Evolutionary conservation across 2,113 vertebrate species (phyloP).

Genomic region (Hiodon alosoides): DNA sequence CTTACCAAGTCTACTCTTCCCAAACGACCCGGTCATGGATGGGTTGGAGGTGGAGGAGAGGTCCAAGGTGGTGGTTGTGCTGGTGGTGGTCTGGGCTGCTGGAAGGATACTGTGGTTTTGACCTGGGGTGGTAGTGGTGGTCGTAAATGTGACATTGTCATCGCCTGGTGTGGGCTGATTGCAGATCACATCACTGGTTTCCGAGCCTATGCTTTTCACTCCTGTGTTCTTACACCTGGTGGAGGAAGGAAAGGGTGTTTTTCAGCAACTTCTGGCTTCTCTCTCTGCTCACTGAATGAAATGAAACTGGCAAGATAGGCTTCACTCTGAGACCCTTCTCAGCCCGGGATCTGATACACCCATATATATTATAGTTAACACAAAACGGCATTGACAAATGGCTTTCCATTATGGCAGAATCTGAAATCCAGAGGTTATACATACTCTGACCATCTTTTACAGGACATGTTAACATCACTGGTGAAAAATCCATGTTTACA

Average conservation of each 20-base stretch:
- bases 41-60: neutral
- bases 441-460: constrained; percentile 45
- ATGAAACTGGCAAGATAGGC: too few relatives aligned
- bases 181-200: constrained; percentile 33
- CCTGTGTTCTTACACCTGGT: constrained; percentile 41
- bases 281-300: too few relatives aligned
- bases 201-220: constrained; percentile 13
- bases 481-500: constrained; percentile 41
- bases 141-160: too few relatives aligned
- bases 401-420: neutral
- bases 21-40: too few relatives aligned
- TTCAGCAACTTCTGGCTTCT: too few relatives aligned
- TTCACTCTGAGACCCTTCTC: too few relatives aligned
- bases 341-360: too few relatives aligned
- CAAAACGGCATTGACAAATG: neutral
- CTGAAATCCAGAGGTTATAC: neutral
- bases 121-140: too few relatives aligned
- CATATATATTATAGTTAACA: too few relatives aligned
- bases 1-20: neutral
- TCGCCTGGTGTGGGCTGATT: neutral
- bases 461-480: accelerated
- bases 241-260: neutral
- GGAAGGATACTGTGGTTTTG: too few relatives aligned
- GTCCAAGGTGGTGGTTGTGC: neutral
- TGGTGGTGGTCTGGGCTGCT: neutral